Base-by-base conservation (phyloP, 2,888 invertebrate genomes). In the Malacosoma neustria region DNA sequence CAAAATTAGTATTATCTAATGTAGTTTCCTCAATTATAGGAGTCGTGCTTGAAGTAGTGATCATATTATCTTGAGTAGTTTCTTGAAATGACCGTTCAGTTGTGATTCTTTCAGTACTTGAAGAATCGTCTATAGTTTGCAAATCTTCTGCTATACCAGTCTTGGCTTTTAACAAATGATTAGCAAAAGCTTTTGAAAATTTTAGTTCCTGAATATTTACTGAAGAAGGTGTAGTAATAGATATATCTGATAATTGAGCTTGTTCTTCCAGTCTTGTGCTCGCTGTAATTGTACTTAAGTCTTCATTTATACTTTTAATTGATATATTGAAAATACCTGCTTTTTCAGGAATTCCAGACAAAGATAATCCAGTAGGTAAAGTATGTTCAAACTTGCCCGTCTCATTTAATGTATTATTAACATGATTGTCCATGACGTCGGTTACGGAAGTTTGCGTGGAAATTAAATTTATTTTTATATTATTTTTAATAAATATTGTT, bases 331-430 rank as follows among this genome's bases (percentile, higher is more conserved):
- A 29, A 57, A 41, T 35, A n/a, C 39, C 32, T 2, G 38, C 31
- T 13, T 42, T 47, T 38, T 70, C 65, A 4, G 48, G 45, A 33
- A 55, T 66, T 38, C 49, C 48, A 12, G 51, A 42, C 33, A 43
- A 50, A 2, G 59, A 41, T 1, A 61, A 44, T 60, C 70, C 66
- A 6, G 63, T 12, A 4, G 68, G 67, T 33, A 72, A 72, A 13
- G 62, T 51, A 36, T 69, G 52, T 32, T 37, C n/a, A n/a, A n/a
- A n/a, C n/a, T n/a, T n/a, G n/a, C n/a, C n/a, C n/a, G n/a, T n/a
- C n/a, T n/a, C n/a, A n/a, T n/a, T n/a, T n/a, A n/a, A n/a, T n/a
- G n/a, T n/a, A n/a, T n/a, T n/a, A n/a, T n/a, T n/a, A n/a, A n/a
- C n/a, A n/a, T n/a, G n/a, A n/a, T n/a, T n/a, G n/a, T n/a, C n/a